Base-by-base conservation (phyloP, 1,140 invertebrate species). In the Aphis craccivora region DNA sequence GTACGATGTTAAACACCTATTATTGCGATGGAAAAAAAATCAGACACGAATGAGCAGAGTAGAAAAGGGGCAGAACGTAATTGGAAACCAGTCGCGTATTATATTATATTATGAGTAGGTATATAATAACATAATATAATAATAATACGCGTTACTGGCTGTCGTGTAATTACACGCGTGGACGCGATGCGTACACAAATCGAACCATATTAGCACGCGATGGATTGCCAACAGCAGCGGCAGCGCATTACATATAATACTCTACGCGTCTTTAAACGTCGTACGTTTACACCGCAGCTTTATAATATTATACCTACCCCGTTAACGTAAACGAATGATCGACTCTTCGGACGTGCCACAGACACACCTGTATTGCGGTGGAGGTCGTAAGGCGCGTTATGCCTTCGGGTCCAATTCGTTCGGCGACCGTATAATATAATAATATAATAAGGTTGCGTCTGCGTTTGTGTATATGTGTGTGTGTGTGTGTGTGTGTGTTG, bases 141-240 rank as follows among this genome's bases (percentile, higher is more conserved):
- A 20, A n/a, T 87, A 86, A 87, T 37, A 9, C 35, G 23, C 40
- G 84, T 86, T 43, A 40, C 43, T 81, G 9, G 25, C 40, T n/a
- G 40, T 83, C 67, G 55, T 81, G 90, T 91, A 92, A 83, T 92
- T 92, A 92, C 76, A n/a, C 25, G 90, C 90, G 90, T 22, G 84
- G 43, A 67, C 90, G 90, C 48, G 43, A 48, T 30, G 25, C 53
- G 89, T 35, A 90, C 90, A 51, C 43, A 83, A 91, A 83, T 91
- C 90, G 91, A 81, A 92, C 91, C 91, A 83, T 83, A 83, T 92
- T 83, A 51, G 76, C 91, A 83, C 91, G 91, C 91, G 91, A 92
- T 51, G 91, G 67, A 92, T 37, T 45, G 67, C 43, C 60, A 48
- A 76, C 90, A 67, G 37, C 90, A n/a, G 55, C 25, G n/a, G 90